These are phyloP conservation scores for Drosophila sucinea DNA, from an alignment of 1,140 invertebrate genomes.

Conservation along the genomic window DNA sequence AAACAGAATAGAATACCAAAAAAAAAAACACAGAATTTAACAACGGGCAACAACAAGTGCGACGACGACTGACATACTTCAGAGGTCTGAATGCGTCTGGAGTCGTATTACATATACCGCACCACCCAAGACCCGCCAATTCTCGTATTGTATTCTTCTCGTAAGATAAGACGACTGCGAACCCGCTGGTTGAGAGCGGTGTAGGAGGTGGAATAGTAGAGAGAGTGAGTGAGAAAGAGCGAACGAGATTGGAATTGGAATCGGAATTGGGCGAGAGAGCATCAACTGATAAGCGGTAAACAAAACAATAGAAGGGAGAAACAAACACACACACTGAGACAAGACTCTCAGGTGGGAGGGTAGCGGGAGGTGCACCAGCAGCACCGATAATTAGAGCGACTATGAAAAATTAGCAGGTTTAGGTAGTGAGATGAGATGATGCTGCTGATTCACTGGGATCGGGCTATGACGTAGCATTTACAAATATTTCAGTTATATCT, in stretches of 20 bases:
- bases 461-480: constrained; percentile 13
- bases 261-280: constrained; percentile 11
- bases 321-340: constrained; percentile 20
- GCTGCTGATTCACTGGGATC: constrained; percentile 2
- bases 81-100: constrained; percentile 20
- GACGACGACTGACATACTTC: constrained; percentile 16
- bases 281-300: constrained; percentile 26
- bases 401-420: constrained; percentile 65
- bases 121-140: constrained; percentile 13
- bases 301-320: constrained; percentile 17
- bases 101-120: constrained; percentile 18
- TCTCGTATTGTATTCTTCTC: constrained; percentile 20
- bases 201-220: neutral
- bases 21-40: constrained; percentile 14
- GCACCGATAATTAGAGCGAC: constrained; percentile 57
- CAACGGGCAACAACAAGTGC: constrained; percentile 16
- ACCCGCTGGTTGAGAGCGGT: neutral
- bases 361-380: constrained; percentile 16
- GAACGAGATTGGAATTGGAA: constrained; percentile 6
- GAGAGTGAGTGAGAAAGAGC: neutral
- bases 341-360: neutral
- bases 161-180: constrained; percentile 21
- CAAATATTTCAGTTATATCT: constrained; percentile 27
- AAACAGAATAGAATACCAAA: neutral
- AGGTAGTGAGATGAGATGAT: constrained; percentile 28